These are phyloP conservation scores for Lutraria lutraria DNA, from an alignment of 2,888 invertebrate species.

Conservation along the genomic window DNA sequence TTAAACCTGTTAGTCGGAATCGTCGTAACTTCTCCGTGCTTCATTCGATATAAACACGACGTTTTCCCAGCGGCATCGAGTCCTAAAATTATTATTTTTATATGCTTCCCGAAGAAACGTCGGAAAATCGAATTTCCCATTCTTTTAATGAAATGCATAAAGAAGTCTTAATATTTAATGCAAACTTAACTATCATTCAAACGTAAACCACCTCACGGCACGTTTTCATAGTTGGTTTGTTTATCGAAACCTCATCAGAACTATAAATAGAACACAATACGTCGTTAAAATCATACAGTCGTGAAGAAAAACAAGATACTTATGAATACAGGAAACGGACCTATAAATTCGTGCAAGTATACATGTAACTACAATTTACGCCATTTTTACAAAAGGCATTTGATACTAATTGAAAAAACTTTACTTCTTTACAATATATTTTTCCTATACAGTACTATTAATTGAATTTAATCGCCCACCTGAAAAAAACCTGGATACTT, in stretches of 20 bases:
- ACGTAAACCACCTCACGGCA: background rate
- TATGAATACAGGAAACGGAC: background rate
- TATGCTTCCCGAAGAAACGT: slow-evolving; percentile 32
- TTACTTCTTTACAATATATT: no score
- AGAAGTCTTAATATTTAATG: background rate
- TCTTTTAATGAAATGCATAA: no score
- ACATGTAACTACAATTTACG: no score
- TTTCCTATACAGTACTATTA: no score
- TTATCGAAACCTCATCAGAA: background rate
- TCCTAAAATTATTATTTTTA: slow-evolving; percentile 64
- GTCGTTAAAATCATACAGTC: background rate
- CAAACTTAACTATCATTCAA: no score
- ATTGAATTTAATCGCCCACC: no score
- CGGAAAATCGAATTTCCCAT: slow-evolving; percentile 51
- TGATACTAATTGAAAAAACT: no score
- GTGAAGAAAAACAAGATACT: background rate
- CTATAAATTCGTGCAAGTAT: background rate
- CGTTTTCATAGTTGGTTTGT: background rate
- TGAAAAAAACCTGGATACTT: no score
- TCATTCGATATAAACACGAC: slow-evolving; percentile 70
- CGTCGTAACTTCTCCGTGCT: slow-evolving; percentile 75
- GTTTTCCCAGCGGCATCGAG: slow-evolving; percentile 77
- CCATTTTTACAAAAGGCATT: no score
- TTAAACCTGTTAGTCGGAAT: slow-evolving; percentile 80
- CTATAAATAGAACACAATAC: background rate